Evolutionary conservation across 2,113 vertebrate genomes (phyloP), one percentile per base, ranked within the genome.

Genomic region (Typhlomys cinereus): DNA sequence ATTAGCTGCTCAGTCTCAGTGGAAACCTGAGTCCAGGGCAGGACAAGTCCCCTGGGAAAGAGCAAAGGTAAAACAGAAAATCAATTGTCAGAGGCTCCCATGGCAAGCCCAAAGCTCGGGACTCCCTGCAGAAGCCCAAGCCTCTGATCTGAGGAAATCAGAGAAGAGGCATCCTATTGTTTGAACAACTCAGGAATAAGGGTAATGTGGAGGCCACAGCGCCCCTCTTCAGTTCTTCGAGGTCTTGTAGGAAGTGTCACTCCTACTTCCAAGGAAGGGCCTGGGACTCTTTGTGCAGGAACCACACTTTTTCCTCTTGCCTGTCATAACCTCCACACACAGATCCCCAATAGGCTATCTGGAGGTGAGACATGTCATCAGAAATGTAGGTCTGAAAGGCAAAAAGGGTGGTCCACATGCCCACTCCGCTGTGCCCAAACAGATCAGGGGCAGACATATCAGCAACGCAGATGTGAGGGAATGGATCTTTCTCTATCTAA

Each of bases 111-210:
- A 54, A 61, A 17, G 44, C 31, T 83, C 71, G 78, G 80, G 67
- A n/a, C 64, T 74, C 81, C 41, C 61, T n/a, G 64, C 39, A 78
- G 69, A 92, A 36, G 46, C 73, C 39, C 71, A 44, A 81, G 78
- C 44, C 89, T 69, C 48, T 61, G 87, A 91, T 75, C 85, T 46
- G 41, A 85, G 73, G 91, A 88, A 86, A 85, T 34, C 78, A 50
- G 89, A 94, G 86, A 50, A 41, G 82, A 88, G 78, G n/a, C 69
- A 88, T 70, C 50, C 0, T 74, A 76, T 82, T 64, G 50, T 89
- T 59, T 48, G 50, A 88, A 85, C 91, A 93, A 89, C 66, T 31
- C 29, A 39, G 50, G 66, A 89, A 80, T 2, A 36, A 25, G 61
- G 46, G 29, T 2, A 0, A 39, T 34, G 7, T 0, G 8, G 64